Evolutionary conservation across 2,797 vertebrate genomes (phyloP), one percentile per base, ranked within the genome.

Genomic region (Pseudochromis fuscus): DNA sequence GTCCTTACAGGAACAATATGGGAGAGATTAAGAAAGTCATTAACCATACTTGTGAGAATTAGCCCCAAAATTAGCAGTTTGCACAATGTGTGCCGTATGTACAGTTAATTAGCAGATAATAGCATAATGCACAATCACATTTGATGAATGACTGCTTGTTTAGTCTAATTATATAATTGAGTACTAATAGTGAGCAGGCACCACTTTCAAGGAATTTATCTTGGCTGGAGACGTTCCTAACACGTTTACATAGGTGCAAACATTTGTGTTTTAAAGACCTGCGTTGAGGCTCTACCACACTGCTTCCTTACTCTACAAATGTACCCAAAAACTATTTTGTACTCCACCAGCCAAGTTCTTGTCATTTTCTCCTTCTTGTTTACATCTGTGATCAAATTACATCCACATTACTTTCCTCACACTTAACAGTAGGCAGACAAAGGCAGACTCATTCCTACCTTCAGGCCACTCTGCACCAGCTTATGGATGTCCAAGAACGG

Each of bases 401-500:
- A 68, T 57, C 55, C 50, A 61, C 33, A 40, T 52, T 48, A 52
- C 16, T n/a, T 51, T 19, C 23, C 24, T 11, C 35, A 59, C 4
- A 75, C 13, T 56, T 50, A 64, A 40, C 16, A 46, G 5, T 7
- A 21, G n/a, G n/a, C n/a, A n/a, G n/a, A n/a, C 27, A 6, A 53
- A 42, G 53, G 24, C 18, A 35, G 13, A 28, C 25, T 76, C 18
- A n/a, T 45, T 80, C 90, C 88, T 94, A 99, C 98, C 98, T 99
- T 99, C 84, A 98, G 95, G 89, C 97, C 97, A 44, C 95, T 98
- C 89, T 99, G 98, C 88, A 99, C 97, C 89, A 97, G 92, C 93
- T 99, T 99, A 94, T 99, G 97, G 93, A 99, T 96, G 89, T 99
- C 96, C 88, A 99, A 92, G 93, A 98, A 99, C 79, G 97, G 96